Conservation (phyloP, 2,113 vertebrate genomes). For the Phalacrocorax pelagicus region DNA sequence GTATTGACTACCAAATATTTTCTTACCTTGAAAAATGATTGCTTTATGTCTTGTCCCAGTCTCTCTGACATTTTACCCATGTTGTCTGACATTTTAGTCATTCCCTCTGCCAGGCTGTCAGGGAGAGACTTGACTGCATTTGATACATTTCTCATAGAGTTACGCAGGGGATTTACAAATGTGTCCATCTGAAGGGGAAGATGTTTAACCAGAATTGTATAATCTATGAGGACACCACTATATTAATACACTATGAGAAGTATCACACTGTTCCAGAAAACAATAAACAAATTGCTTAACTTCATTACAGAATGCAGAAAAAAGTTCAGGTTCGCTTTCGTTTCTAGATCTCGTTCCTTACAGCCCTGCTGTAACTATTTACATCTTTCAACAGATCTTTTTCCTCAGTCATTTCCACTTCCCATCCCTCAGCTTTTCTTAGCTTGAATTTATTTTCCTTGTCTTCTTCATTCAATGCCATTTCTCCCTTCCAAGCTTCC, state of each 20-base stretch:
- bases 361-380: not conserved
- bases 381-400: not conserved
- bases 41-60: slow-evolving; percentile 95
- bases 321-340: not conserved
- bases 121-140: slow-evolving; percentile 96
- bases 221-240: slow-evolving; percentile 45
- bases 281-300: not conserved
- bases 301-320: not conserved
- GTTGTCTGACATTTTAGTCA: slow-evolving; percentile 98
- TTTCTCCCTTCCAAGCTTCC: not conserved
- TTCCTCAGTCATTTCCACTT: not conserved
- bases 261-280: not conserved
- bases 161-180: slow-evolving; percentile 96
- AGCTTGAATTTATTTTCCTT: slow-evolving; percentile 5
- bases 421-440: not conserved
- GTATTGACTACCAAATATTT: not conserved
- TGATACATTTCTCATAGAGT: slow-evolving; percentile 98
- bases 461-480: not conserved
- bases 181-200: slow-evolving; percentile 92
- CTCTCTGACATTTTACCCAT: slow-evolving; percentile 98
- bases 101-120: slow-evolving; percentile 97
- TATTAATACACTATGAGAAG: slow-evolving; percentile 28
- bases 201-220: slow-evolving; percentile 69
- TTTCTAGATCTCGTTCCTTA: not conserved
- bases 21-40: slow-evolving; percentile 97